Evolutionary conservation across 2,113 vertebrate species (phyloP), one percentile per base, ranked within the genome.

Genomic region (Oplegnathus fasciatus): DNA sequence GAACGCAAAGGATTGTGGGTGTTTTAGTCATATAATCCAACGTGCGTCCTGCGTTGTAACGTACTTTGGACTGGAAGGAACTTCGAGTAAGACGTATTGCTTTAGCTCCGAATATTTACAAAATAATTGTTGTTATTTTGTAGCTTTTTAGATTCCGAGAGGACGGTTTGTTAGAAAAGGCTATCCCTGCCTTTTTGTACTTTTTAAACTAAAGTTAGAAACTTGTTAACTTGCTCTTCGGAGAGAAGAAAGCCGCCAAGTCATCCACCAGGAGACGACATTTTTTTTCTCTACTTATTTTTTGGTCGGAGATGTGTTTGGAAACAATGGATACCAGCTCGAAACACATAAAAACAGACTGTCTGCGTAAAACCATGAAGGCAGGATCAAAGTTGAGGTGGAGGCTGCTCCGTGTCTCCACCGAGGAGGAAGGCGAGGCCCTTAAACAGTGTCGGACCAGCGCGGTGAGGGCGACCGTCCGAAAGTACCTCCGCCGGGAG

Each of bases 281-380:
- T 34, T 46, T 65, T 83, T 26, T 26, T 1, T 8, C 1, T 8
- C 13, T 4, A 0, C 10, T 28, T 58, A 2, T 26, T 58, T 86
- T 72, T 69, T 9, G 2, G 46, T 77, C 10, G 48, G 92, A 83
- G 9, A 95, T 95, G 93, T 95, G 86, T 67, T 0, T 72, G 0
- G 73, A 88, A 18, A 75, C 17, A 0, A 94, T 94, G 94, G 74
- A 84, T 22, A 17, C 52, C 5, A 86, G 20, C 2, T 9, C 78
- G 0, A 86, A 87, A n/a, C 46, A 24, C 11, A 4, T 48, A 0
- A 77, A 88, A 28, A 0, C 26, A 0, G 28, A 37, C 2, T 73
- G 5, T 20, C 42, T 64, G 1, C 73, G 54, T 5, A 72, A 68
- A 86, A 67, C 5, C 44, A 14, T 34, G 26, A 86, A 70, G 1